Conservation (phyloP, 2,113 vertebrate genomes). For the Chloropsis cyanopogon region DNA sequence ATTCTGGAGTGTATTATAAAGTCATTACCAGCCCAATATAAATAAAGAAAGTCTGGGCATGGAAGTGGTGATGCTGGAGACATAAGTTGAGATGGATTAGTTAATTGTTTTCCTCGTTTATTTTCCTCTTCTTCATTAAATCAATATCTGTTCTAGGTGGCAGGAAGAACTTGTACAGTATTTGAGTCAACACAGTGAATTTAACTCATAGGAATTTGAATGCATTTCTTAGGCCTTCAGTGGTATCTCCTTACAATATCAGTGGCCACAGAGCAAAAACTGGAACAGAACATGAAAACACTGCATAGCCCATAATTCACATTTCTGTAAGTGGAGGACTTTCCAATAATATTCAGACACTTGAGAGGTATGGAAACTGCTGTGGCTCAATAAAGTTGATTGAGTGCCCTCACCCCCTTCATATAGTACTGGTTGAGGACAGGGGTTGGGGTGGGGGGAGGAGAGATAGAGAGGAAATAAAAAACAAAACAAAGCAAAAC, state of each 20-base stretch:
- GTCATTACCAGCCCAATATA: background rate
- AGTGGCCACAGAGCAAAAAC: background rate
- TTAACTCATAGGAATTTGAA: background rate
- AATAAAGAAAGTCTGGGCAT: background rate
- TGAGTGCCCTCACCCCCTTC: background rate
- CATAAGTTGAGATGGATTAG: background rate
- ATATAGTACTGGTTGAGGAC: background rate
- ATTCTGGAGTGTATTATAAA: background rate
- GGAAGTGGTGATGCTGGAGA: background rate
- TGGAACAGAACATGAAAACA: constrained; percentile 8
- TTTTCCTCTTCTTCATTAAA: background rate
- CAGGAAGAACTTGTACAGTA: background rate
- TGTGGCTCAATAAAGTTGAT: constrained; percentile 40
- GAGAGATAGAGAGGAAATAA: background rate
- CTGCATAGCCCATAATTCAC: background rate
- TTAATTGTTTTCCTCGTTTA: background rate
- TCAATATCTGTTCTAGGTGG: background rate
- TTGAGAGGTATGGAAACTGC: constrained; percentile 9
- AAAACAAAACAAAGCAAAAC: background rate
- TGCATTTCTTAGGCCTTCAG: background rate
- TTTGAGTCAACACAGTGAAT: background rate
- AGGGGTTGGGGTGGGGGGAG: rapidly evolving
- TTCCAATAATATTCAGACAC: constrained; percentile 20
- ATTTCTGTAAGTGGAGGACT: constrained; percentile 6
- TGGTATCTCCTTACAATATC: background rate